These are phyloP conservation scores for Danionella dracula DNA, from an alignment of 2,797 vertebrate genomes.

Conservation along the genomic window DNA sequence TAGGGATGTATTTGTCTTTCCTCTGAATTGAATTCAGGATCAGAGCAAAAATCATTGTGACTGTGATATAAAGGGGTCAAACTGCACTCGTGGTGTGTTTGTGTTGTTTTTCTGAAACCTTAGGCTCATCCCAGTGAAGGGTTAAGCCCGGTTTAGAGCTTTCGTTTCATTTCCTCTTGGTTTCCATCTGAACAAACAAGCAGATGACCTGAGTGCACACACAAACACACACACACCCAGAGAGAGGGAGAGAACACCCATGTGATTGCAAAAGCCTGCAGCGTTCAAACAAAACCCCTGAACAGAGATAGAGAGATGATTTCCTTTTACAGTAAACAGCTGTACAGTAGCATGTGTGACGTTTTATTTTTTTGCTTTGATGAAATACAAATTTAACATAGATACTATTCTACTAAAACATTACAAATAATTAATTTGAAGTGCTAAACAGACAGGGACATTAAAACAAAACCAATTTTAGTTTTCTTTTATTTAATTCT, in stretches of 20 bases:
- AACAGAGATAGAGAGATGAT: constrained; percentile 5
- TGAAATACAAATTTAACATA: no score
- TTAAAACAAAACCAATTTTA: no score
- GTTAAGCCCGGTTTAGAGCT: constrained; percentile 63
- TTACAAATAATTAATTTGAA: no score
- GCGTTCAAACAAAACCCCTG: constrained; percentile 45
- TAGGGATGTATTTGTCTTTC: background rate
- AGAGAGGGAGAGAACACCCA: constrained; percentile 55
- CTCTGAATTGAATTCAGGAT: background rate
- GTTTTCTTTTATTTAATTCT: no score
- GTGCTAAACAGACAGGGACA: no score
- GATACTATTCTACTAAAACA: no score
- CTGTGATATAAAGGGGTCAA: background rate
- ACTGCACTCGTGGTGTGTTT: background rate
- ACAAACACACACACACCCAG: constrained; percentile 50
- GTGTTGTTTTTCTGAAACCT: background rate
- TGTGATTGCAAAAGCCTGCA: constrained; percentile 67
- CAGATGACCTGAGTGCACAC: constrained; percentile 69
- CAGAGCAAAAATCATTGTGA: background rate
- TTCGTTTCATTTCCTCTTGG: constrained; percentile 68
- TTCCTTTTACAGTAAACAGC: no score
- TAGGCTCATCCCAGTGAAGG: constrained; percentile 53
- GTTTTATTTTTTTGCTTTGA: no score
- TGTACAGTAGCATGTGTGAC: no score
- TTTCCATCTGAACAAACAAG: constrained; percentile 78